Evolutionary conservation across 2,797 vertebrate genomes (phyloP), one percentile per base, ranked within the genome.

Genomic region (Leptatherina wallacei): DNA sequence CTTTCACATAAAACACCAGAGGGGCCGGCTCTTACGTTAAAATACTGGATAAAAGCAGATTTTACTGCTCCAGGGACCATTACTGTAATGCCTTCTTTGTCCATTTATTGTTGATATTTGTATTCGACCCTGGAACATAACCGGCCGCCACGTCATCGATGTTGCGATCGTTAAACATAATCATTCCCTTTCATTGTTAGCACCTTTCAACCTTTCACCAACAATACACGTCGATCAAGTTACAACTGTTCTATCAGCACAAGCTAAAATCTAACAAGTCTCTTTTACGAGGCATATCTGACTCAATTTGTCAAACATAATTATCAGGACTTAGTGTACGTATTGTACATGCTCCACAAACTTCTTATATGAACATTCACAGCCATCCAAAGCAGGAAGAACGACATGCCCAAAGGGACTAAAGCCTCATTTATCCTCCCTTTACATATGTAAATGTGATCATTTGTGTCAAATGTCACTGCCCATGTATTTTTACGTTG

Each of bases 1-100:
- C 85, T 38, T 86, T 69, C 80, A 85, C 77, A 65, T 65, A 67
- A 71, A 75, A 44, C 81, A 85, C 77, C 73, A 36, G 68, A 83
- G 84, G 78, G 84, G 80, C 69, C 29, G 16, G 73, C 83, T 78
- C 73, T 86, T 61, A 71, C 52, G 44, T 77, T 82, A 76, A 83
- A 73, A 82, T 77, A 86, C 80, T 32, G 65, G 66, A 68, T 70
- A 60, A 67, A 72, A 32, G 71, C 6, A 11, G 62, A 33, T 56
- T 33, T 88, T 80, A 88, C 83, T 78, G 72, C 75, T 73, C 75
- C 68, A 63, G 20, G 69, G 80, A 83, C 75, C 79, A 66, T 87
- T 60, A 80, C 73, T 35, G 54, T 80, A 86, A 86, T 72, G 81
- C 86, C 72, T 71, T 47, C 57, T 89, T 84, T 82, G 86, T 84